Base-by-base conservation (phyloP, 2,113 vertebrate species). In the Tychaedon coryphoeus region DNA sequence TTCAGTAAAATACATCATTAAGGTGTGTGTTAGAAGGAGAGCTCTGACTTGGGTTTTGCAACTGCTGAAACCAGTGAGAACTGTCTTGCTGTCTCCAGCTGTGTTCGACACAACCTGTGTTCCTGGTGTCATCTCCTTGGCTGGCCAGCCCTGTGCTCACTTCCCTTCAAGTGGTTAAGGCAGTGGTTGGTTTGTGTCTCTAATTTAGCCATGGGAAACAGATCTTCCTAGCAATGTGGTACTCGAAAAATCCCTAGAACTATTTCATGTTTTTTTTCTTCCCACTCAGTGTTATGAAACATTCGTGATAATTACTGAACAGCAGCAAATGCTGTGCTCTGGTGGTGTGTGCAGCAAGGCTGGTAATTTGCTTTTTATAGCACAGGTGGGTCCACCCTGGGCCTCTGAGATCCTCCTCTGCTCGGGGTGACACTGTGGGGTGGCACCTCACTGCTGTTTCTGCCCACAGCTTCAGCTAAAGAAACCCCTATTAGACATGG, bases 121-220 rank as follows among this genome's bases (percentile, higher is more conserved):
- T 36, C 12, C 66, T 79, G 78, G 23, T 90, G 76, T 42, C 65
- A 47, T 57, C 84, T 47, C 74, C 70, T 26, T 14, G 62, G 67
- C 84, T 90, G 86, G 14, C 77, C 26, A 31, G 76, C 74, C 53
- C 53, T 34, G 71, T 24, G 43, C 72, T 96, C 72, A 85, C 87
- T 97, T 96, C 95, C 95, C 90, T 95, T 94, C 92, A 54, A 88
- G 95, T 94, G 95, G 96, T 94, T 93, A 65, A 62, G 50, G 77
- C 89, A 40, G 91, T 93, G 95, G 91, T 94, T 95, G 60, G 22
- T 36, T 69, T 89, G 76, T 94, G 76, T 73, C 90, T 96, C 48
- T 95, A 79, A 93, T 94, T 95, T 70, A 53, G 66, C 66, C 62
- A 72, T 80, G 94, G 85, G 92, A 95, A 96, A 78, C 73, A 92